These are phyloP conservation scores for Serranus cabrilla DNA, from an alignment of 2,797 vertebrate species.

Conservation along the genomic window DNA sequence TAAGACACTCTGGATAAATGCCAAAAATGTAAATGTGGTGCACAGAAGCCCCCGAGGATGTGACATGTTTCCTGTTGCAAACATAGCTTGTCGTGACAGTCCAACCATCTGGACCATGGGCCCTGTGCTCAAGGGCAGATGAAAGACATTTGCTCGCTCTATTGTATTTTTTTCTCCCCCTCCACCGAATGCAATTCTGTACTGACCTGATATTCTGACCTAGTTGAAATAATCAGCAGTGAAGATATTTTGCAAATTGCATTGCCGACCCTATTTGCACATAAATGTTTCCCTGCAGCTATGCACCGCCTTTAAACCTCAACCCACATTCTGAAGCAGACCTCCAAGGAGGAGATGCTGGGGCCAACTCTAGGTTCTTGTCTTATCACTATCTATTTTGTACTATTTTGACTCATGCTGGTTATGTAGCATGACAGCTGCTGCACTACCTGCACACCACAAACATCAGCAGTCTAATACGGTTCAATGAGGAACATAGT, in stretches of 20 bases:
- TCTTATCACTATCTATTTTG: conserved; percentile 5
- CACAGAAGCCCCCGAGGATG: conserved; percentile 15
- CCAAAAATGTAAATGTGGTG: conserved; percentile 34
- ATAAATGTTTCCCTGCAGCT: conserved; percentile 41
- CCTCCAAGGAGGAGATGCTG: background rate
- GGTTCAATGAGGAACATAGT: background rate
- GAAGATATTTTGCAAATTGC: conserved; percentile 53
- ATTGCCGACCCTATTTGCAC: conserved; percentile 47
- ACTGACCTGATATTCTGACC: conserved; percentile 72
- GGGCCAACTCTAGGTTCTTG: background rate
- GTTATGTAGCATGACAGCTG: conserved; percentile 6
- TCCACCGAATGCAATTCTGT: conserved; percentile 32
- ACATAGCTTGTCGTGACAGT: conserved; percentile 51
- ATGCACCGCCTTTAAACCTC: conserved; percentile 25
- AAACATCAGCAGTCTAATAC: background rate
- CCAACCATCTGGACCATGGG: conserved; percentile 60
- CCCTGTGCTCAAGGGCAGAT: conserved; percentile 64
- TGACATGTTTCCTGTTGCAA: conserved; percentile 58
- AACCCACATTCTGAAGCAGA: conserved; percentile 28
- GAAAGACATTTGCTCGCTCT: conserved; percentile 54
- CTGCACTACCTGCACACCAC: conserved; percentile 14
- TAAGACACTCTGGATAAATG: conserved; percentile 12
- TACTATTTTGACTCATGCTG: background rate
- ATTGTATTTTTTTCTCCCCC: conserved; percentile 11
- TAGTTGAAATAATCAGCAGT: conserved; percentile 57